phyloP scores from a whole-genome alignment of 2,888 invertebrate genomes.

The Strigamia transsilvanica region DNA sequence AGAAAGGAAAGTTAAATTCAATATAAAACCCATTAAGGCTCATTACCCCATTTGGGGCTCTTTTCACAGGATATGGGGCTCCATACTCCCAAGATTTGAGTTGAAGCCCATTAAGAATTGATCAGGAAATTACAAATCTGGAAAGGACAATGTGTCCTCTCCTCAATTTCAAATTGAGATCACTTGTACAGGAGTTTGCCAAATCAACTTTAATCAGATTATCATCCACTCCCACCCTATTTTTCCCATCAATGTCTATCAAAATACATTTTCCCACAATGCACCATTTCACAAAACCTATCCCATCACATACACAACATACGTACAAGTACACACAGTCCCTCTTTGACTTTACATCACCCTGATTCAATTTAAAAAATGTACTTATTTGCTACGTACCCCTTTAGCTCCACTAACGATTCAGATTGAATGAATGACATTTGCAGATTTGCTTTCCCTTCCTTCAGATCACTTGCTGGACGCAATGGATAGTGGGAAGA shows the following conservation, averaged over 20 bases:
- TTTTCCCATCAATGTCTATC: constrained; percentile 47
- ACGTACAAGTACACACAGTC: not conserved
- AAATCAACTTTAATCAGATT: constrained; percentile 47
- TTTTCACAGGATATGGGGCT: constrained; percentile 53
- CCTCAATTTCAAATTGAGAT: constrained; percentile 41
- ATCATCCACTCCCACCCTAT: constrained; percentile 49
- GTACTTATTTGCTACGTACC: not conserved
- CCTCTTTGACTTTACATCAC: not conserved
- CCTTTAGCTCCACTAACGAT: constrained; percentile 6
- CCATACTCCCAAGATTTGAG: constrained; percentile 51
- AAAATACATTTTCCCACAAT: constrained; percentile 44
- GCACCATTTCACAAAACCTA: not conserved
- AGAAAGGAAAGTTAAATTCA: constrained; percentile 51
- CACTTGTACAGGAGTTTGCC: constrained; percentile 43
- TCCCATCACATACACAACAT: not conserved
- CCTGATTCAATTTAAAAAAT: not conserved
- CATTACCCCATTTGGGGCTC: constrained; percentile 51
- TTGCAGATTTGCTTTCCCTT: constrained; percentile 10
- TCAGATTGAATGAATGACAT: constrained; percentile 37
- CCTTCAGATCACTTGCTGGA: constrained; percentile 33
- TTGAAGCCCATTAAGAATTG: constrained; percentile 52
- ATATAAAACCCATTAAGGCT: constrained; percentile 51
- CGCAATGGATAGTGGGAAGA: constrained; percentile 34
- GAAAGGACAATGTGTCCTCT: constrained; percentile 52
- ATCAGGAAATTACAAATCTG: constrained; percentile 54